phyloP scores from a whole-genome alignment of 2,888 invertebrate species.

The Plutella xylostella region DNA sequence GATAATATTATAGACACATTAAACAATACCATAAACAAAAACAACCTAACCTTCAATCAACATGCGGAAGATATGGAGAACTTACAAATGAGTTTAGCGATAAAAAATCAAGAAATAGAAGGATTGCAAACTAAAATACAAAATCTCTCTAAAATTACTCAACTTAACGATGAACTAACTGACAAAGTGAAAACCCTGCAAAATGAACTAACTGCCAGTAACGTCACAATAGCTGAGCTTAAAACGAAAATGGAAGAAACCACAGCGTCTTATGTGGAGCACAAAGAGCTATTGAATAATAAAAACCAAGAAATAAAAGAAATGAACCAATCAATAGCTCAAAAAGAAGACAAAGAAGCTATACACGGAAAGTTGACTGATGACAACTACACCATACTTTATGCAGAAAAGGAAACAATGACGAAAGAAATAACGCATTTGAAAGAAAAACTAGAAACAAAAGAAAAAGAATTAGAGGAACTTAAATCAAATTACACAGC shows the following conservation, averaged over 20 bases:
- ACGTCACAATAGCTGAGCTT: conserved; percentile 31
- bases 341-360: conserved; percentile 35
- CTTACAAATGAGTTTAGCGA: conserved; percentile 28
- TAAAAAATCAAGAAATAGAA: conserved; percentile 41
- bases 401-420: conserved; percentile 38
- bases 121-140: conserved; percentile 27
- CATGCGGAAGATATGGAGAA: conserved; percentile 30
- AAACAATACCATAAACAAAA: conserved; percentile 31
- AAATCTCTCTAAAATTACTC: conserved; percentile 26
- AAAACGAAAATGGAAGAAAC: conserved; percentile 26
- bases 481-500: conserved; percentile 27
- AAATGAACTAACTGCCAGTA: conserved; percentile 36
- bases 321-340: conserved; percentile 40
- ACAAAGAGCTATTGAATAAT: conserved; percentile 26
- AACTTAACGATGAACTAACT: conserved; percentile 28
- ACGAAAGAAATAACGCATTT: conserved; percentile 33
- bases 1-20: conserved; percentile 42
- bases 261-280: conserved; percentile 26
- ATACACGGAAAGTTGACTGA: conserved; percentile 28
- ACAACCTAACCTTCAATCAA: conserved; percentile 26
- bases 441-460: conserved; percentile 26
- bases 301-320: conserved; percentile 53
- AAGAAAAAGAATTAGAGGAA: conserved; percentile 33
- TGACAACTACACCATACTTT: conserved; percentile 33
- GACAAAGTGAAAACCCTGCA: conserved; percentile 32